Base-by-base conservation (phyloP, 2,113 vertebrate species). In the Microcebus lehilahytsara region DNA sequence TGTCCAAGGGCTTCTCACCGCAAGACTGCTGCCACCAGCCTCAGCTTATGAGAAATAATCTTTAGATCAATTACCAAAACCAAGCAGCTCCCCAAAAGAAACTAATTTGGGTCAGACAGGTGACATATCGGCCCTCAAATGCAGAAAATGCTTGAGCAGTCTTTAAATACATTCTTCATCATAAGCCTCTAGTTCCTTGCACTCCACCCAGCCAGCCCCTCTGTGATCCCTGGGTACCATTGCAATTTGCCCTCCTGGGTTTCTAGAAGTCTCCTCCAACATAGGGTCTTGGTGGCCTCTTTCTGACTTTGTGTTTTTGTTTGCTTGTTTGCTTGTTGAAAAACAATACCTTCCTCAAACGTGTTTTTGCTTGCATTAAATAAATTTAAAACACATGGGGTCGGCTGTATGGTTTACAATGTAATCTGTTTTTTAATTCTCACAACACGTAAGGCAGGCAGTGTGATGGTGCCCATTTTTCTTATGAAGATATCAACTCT, bases 321-420 rank as follows among this genome's bases (percentile, higher is more conserved):
- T 46, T 85, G 17, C 37, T 60, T 66, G n/a, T 79, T 37, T 92
- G 11, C 9, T 77, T 56, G 20, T 89, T 80, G 77, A 22, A 16
- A 90, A 94, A 37, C 2, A 89, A 12, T 23, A 66, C n/a, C 62
- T 85, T 95, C 46, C 27, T 88, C 64, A 92, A n/a, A n/a, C 80
- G 20, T 56, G 46, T 93, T 86, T 87, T 87, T 89, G 13, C 64
- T 86, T 96, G 20, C 11, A 71, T 85, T 96, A 75, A 81, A 42
- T 92, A 34, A 40, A 66, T 85, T 74, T 79, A 93, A 91, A 91
- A 60, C 42, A 46, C 34, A 79, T 22, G 3, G 20, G 6, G 34
- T 64, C 69, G 34, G 27, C 79, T 42, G 0, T 25, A 17, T 32
- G 42, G 22, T 30, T 91, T 79, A 51, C 30, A 64, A 6, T 46